phyloP scores from a whole-genome alignment of 2,888 invertebrate genomes.

The Brenthis hecate region DNA sequence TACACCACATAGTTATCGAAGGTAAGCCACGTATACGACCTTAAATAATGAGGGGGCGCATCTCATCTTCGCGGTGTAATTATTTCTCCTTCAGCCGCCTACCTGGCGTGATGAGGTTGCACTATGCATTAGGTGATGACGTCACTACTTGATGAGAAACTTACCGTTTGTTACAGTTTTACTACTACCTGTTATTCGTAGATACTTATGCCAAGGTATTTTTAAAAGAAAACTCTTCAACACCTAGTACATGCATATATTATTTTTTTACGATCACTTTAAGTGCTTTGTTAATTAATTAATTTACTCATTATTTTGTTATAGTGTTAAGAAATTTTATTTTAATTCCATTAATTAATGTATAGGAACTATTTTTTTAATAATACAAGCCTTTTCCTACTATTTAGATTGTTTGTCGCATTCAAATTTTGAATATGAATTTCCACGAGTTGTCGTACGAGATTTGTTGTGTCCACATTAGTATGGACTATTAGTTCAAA shows the following conservation, averaged over 20 bases:
- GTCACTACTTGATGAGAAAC: conserved; percentile 49
- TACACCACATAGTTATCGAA: conserved; percentile 30
- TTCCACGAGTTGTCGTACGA: conserved; percentile 65
- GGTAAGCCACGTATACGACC: conserved; percentile 55
- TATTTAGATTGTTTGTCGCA: conserved; percentile 38
- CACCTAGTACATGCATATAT: not conserved
- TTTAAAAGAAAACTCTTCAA: conserved; percentile 1
- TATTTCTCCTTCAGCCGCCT: conserved; percentile 56
- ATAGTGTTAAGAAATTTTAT: no score
- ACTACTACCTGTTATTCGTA: conserved; percentile 5
- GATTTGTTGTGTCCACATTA: conserved; percentile 66
- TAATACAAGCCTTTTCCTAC: conserved; percentile 52
- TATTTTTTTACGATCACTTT: no score
- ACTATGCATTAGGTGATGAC: conserved; percentile 77
- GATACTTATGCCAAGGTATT: conserved; percentile 2
- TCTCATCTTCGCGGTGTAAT: conserved; percentile 70
- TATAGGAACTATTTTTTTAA: conserved; percentile 37
- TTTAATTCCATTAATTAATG: no score
- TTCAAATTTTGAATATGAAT: conserved; percentile 59
- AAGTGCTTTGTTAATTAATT: no score
- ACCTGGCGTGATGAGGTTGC: conserved; percentile 60
- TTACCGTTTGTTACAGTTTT: conserved; percentile 25
- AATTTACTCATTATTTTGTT: no score
- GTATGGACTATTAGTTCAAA: conserved; percentile 71
- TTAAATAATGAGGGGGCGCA: conserved; percentile 68